Conservation (phyloP, 1,140 invertebrate genomes). For the Pinna nobilis region DNA sequence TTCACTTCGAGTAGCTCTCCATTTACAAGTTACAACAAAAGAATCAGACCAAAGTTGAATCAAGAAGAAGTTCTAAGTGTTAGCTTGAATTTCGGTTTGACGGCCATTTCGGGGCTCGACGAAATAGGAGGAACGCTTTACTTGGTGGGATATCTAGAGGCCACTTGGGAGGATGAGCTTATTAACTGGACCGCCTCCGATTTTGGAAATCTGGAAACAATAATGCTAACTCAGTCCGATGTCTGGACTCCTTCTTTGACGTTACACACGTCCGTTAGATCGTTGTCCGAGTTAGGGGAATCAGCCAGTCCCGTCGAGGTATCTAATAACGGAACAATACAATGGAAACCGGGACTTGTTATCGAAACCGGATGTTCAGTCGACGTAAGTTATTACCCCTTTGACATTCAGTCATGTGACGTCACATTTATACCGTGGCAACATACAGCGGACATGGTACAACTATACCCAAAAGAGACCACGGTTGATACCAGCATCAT, state of each 20-base stretch:
- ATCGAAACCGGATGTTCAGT: constrained; percentile 27
- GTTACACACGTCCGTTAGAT: constrained; percentile 11
- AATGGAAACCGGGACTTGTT: constrained; percentile 22
- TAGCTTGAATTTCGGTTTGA: constrained; percentile 22
- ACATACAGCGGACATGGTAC: constrained; percentile 13
- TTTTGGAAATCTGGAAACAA: neutral
- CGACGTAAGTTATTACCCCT: constrained; percentile 32
- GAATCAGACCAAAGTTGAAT: constrained; percentile 3
- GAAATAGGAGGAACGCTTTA: constrained; percentile 25
- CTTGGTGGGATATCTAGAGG: constrained; percentile 18
- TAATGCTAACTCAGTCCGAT: constrained; percentile 24
- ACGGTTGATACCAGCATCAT: constrained; percentile 17
- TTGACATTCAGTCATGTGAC: constrained; percentile 29
- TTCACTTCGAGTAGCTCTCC: neutral
- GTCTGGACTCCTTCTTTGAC: constrained; percentile 25
- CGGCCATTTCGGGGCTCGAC: constrained; percentile 25
- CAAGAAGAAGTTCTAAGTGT: constrained; percentile 14
- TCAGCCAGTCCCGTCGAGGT: constrained; percentile 11
- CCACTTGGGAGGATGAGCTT: constrained; percentile 27
- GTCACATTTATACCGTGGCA: constrained; percentile 32
- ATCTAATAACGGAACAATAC: constrained; percentile 17
- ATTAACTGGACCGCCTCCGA: neutral
- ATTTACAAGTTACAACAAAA: constrained; percentile 9
- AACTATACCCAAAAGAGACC: neutral
- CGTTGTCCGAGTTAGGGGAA: constrained; percentile 19